Base-by-base conservation (phyloP, 2,797 vertebrate genomes). In the Scyliorhinus canicula region DNA sequence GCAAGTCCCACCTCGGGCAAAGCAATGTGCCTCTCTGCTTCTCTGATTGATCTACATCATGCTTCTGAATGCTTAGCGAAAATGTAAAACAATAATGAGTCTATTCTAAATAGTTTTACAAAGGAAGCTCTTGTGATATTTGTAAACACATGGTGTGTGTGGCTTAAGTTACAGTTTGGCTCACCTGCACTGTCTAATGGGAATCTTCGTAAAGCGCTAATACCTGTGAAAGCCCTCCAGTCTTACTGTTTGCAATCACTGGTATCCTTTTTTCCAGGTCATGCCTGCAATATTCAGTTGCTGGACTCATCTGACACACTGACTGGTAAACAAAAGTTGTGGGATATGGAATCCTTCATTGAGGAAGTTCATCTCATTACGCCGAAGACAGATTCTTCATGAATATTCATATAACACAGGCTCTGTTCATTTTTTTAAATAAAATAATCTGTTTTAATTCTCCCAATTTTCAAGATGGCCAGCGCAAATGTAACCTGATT, bases 301-400 rank as follows among this genome's bases (percentile, higher is more conserved):
- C 96, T 98, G 79, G 96, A 98, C 95, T 96, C 96, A 71, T 95
- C 93, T 0, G 86, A 97, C 93, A 95, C 47, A 69, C 95, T 97
- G 69, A 95, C 96, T 0, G 97, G 97, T 4, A 93, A 0, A 84
- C 96, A 96, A 50, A 96, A 95, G 95, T 71, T 91, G 0, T 97
- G 97, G 97, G 97, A 97, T 90, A 84, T 97, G n/a, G 97, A 97
- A 96, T 97, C 90, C 95, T 95, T 97, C 67, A 94, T 97, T 91
- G 97, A 97, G 95, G 96, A 96, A 28, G 95, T 98, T 0, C 97
- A 97, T 95, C 50, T 97, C 44, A 19, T 97, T 94, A 96, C 95
- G 4, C 95, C 97, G 0, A 97, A 97, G 95, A 95, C 96, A 65
- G 90, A 55, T 95, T 77, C 93, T 55, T 96, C 88, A 96, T 96